Conservation (phyloP, 2,888 invertebrate species). For the Onchidella celtica region DNA sequence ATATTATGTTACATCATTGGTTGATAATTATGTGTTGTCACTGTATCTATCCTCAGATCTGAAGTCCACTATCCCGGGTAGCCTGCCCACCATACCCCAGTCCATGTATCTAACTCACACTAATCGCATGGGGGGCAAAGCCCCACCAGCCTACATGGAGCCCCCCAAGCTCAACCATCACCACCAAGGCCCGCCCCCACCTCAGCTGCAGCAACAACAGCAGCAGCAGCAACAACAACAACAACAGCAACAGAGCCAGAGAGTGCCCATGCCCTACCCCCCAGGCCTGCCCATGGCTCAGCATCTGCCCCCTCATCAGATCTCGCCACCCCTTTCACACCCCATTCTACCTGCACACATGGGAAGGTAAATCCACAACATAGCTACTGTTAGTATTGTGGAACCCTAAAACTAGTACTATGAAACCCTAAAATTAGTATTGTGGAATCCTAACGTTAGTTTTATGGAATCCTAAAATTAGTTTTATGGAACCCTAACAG, state of each 20-base stretch:
- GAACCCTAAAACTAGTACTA: too few species aligned
- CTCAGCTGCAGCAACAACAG: conserved; percentile 42
- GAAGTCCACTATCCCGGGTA: conserved; percentile 45
- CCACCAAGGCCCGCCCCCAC: conserved; percentile 56
- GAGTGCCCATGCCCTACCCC: conserved; percentile 15
- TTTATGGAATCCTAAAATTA: too few species aligned
- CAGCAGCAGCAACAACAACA: conserved; percentile 49
- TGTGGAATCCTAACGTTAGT: too few species aligned
- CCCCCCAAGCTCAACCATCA: conserved; percentile 72
- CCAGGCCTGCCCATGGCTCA: conserved; percentile 56
- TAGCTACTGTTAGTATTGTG: too few species aligned
- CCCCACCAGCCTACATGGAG: conserved; percentile 56
- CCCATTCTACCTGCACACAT: conserved; percentile 66
- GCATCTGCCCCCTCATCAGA: conserved; percentile 58
- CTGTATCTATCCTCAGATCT: conserved; percentile 17
- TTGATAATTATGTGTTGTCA: too few species aligned
- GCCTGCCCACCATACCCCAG: conserved; percentile 59
- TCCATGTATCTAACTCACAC: conserved; percentile 62
- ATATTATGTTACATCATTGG: too few species aligned
- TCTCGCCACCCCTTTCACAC: conserved; percentile 65
- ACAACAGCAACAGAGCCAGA: conserved; percentile 54
- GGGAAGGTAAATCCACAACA: conserved; percentile 61
- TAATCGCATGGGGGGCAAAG: conserved; percentile 53
- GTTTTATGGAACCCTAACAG: too few species aligned
- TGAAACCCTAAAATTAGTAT: too few species aligned